phyloP scores from a whole-genome alignment of 2,797 vertebrate species.

The Poeciliopsis turneri region DNA sequence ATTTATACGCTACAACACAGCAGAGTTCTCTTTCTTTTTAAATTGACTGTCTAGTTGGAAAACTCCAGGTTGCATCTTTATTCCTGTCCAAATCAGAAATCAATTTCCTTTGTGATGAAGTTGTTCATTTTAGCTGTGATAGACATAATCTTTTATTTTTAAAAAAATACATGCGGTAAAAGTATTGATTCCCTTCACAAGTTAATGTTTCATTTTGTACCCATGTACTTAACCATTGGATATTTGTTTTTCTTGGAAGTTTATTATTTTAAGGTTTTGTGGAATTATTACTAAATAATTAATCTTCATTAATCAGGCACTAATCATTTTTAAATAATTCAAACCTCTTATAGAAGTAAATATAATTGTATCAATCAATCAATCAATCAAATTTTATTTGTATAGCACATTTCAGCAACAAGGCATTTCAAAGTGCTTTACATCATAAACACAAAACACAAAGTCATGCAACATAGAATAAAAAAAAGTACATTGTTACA shows the following conservation, averaged over 20 bases:
- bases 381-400: no score
- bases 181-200: not conserved
- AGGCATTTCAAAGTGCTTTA: no score
- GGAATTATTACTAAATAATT: not conserved
- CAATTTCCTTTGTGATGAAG: not conserved
- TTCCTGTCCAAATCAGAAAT: not conserved
- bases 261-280: not conserved
- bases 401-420: no score
- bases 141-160: not conserved
- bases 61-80: not conserved
- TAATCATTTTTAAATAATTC: not conserved
- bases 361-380: not conserved
- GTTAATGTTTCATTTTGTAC: not conserved
- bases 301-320: not conserved
- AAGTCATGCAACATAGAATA: no score
- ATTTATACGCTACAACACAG: not conserved
- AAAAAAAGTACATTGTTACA: no score
- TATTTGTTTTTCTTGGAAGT: not conserved
- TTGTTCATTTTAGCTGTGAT: not conserved
- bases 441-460: no score
- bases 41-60: not conserved
- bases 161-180: not conserved
- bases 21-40: not conserved
- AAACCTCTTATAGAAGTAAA: not conserved
- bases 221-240: not conserved